phyloP scores from a whole-genome alignment of 2,888 invertebrate genomes.

The Synergus laeviventris region DNA sequence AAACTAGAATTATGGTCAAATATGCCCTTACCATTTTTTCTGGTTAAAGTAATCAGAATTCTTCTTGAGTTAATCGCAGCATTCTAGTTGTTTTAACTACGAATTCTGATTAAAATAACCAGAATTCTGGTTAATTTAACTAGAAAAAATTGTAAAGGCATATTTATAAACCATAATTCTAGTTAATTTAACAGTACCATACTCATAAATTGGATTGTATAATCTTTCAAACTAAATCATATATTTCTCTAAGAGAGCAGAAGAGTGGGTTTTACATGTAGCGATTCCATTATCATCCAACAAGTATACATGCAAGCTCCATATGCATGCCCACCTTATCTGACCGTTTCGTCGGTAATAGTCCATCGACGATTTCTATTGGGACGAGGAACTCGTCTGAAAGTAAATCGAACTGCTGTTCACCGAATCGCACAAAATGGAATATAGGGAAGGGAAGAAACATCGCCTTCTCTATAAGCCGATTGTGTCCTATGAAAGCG shows the following conservation, averaged over 20 bases:
- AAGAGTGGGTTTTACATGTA: slow-evolving; percentile 42
- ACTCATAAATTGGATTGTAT: no score
- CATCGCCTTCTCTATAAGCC: slow-evolving; percentile 43
- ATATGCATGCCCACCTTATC: slow-evolving; percentile 17
- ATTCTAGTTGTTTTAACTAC: no score
- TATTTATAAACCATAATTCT: no score
- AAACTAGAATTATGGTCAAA: no score
- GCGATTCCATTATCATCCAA: background rate
- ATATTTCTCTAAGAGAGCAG: background rate
- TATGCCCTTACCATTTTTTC: no score
- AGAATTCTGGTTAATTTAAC: no score
- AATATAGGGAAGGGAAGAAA: slow-evolving; percentile 37
- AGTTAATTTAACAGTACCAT: no score
- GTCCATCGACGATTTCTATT: slow-evolving; percentile 48
- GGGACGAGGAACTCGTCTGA: slow-evolving; percentile 50
- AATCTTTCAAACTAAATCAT: background rate
- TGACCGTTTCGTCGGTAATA: slow-evolving; percentile 32
- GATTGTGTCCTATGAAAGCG: slow-evolving; percentile 37
- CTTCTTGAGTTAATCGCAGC: no score
- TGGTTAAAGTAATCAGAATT: no score
- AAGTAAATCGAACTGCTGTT: slow-evolving; percentile 53
- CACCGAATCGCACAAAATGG: slow-evolving; percentile 51
- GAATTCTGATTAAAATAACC: no score
- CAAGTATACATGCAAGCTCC: background rate
- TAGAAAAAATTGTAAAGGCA: no score